Evolutionary conservation across 2,113 vertebrate species (phyloP), one percentile per base, ranked within the genome.

Genomic region (Cephalopholis sonnerati): DNA sequence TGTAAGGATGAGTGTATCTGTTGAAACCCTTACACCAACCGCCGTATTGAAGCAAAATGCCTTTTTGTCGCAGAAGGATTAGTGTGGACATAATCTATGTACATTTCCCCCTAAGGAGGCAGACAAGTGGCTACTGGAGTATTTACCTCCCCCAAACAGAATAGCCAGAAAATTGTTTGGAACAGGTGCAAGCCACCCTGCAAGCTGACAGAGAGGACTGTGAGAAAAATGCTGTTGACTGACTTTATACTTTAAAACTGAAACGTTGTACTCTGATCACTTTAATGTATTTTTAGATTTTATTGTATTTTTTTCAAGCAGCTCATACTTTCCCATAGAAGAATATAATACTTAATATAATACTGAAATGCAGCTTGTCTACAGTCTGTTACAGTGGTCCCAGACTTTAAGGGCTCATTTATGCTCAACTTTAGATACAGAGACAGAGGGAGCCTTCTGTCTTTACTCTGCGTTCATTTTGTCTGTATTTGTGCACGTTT

Each of bases 31-130:
- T 81, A 87, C 77, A 44, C 79, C 74, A 84, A 90, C 59, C 58
- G 70, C 55, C 13, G 57, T 79, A 93, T 84, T 91, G 84, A 92
- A 90, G 85, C 72, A 89, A 93, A 94, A 93, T 90, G 86, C 70
- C 82, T 90, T 93, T 92, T 93, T 92, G 88, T 93, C 9, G 20
- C 79, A 85, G 70, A 72, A 73, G 90, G 91, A 93, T 94, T 93
- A 93, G 92, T 82, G 84, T 82, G 84, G 88, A 89, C 91, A 92
- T 93, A 94, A 93, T 93, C 89, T 92, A 91, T 93, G 88, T 92
- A 90, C 93, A 90, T 93, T 93, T 90, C 73, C 84, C 89, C 86
- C 87, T 69, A 71, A 93, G 91, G 87, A 93, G 86, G 82, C 89
- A 90, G 87, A 93, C 86, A 89, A 94, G 91, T 88, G 91, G 91